A percentile compares a stretch with the other conserved stretches of the same genome.
Conservation (phyloP, 2,888 invertebrate species). For the Pimpla rufipes region DNA sequence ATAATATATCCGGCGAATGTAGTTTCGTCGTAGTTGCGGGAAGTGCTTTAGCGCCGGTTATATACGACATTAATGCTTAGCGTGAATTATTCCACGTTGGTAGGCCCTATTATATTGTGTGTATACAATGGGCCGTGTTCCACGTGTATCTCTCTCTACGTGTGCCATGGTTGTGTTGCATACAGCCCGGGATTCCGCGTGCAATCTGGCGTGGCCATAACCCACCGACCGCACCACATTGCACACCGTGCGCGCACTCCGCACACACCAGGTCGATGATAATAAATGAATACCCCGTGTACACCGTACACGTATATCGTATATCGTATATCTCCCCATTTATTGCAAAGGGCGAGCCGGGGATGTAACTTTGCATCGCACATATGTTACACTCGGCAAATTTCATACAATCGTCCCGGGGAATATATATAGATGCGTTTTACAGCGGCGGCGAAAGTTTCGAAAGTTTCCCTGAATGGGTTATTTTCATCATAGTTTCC, state of each 20-base stretch:
- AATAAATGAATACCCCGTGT: slow-evolving; percentile 51
- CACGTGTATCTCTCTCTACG: slow-evolving; percentile 4
- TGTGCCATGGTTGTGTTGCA: slow-evolving; percentile 12
- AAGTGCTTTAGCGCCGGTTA: slow-evolving; percentile 60
- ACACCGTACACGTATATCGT: slow-evolving; percentile 4
- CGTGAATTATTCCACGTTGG: slow-evolving; percentile 66
- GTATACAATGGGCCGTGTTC: not conserved
- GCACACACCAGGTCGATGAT: slow-evolving; percentile 40
- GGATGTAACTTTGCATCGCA: slow-evolving; percentile 33
- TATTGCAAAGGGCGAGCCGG: slow-evolving; percentile 29
- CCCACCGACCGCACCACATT: slow-evolving; percentile 52
- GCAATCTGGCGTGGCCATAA: slow-evolving; percentile 67
- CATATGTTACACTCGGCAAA: slow-evolving; percentile 34
- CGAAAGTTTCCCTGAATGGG: not conserved
- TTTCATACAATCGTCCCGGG: slow-evolving; percentile 25
- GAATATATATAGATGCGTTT: not conserved
- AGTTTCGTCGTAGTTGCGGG: slow-evolving; percentile 57
- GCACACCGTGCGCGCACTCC: slow-evolving; percentile 38
- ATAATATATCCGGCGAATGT: slow-evolving; percentile 63
- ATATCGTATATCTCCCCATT: slow-evolving; percentile 19
- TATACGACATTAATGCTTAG: slow-evolving; percentile 62
- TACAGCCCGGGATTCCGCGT: slow-evolving; percentile 53
- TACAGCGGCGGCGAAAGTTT: not conserved
- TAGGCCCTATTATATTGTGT: slow-evolving; percentile 53
- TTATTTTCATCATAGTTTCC: slow-evolving; percentile 7